A percentile compares a stretch with the other conserved stretches of the same genome.
Evolutionary conservation across 2,797 vertebrate genomes (phyloP).

Genomic region (Periophthalmus magnuspinnatus): DNA sequence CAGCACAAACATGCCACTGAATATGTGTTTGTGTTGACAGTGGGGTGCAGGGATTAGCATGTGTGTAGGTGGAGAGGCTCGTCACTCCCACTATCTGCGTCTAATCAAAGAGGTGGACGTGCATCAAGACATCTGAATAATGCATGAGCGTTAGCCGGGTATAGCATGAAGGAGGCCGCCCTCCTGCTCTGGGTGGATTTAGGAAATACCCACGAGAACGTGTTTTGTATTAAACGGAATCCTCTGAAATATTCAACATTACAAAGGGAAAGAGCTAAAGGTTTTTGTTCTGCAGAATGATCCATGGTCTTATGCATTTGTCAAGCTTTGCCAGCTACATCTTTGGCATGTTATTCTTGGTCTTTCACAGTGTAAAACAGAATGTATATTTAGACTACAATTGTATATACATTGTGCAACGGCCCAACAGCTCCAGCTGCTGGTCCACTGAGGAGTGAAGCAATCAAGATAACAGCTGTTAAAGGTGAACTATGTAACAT

Average conservation of each 20-base stretch:
- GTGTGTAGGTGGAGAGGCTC: constrained; percentile 19
- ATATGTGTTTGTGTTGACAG: constrained; percentile 16
- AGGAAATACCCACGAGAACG: background rate
- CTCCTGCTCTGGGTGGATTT: background rate
- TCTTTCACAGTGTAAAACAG: no score
- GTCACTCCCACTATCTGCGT: constrained; percentile 5
- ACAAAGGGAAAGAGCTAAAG: background rate
- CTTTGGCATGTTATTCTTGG: no score
- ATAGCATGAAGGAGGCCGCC: background rate
- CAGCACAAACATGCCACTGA: background rate
- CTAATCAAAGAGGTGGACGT: constrained; percentile 33
- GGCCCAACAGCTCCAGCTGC: no score
- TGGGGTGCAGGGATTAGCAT: constrained; percentile 6
- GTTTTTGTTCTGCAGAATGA: background rate
- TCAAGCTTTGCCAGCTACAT: no score
- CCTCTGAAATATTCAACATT: background rate
- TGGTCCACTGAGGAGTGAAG: no score
- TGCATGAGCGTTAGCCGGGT: constrained; percentile 26
- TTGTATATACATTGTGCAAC: no score
- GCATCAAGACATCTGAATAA: constrained; percentile 29
- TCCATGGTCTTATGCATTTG: no score
- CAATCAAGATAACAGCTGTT: no score
- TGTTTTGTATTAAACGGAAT: background rate
- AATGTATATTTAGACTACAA: no score
- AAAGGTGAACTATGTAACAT: no score